Percentiles rank a stretch among this genome's conserved stretches.
Conservation (phyloP, 2,888 invertebrate species). For the Scaptodrosophila latifasciaeformis region DNA sequence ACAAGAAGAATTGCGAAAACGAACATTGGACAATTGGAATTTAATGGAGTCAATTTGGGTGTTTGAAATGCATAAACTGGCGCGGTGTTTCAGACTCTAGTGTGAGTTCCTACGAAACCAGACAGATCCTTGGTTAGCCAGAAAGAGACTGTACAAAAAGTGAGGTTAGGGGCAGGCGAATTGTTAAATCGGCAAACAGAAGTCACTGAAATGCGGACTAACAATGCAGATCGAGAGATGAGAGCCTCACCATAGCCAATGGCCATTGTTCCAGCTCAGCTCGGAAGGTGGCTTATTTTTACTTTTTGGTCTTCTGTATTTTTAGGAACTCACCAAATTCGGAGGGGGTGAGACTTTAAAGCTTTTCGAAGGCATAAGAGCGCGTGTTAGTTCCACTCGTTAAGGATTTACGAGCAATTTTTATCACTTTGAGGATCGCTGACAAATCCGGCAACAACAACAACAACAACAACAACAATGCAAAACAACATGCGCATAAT, state of each 20-base stretch:
- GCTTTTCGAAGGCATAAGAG: constrained; percentile 24
- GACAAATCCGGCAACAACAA: constrained; percentile 74
- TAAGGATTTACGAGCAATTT: constrained; percentile 75
- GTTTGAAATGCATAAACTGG: constrained; percentile 62
- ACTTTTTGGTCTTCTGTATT: constrained; percentile 20
- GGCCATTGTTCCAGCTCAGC: constrained; percentile 60
- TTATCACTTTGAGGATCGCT: constrained; percentile 75
- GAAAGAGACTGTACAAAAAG: no score
- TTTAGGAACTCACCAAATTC: constrained; percentile 62
- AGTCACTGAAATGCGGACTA: constrained; percentile 33
- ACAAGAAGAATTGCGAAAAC: no score
- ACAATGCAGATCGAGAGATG: constrained; percentile 68
- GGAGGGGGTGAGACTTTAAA: constrained; percentile 28
- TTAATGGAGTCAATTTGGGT: constrained; percentile 67
- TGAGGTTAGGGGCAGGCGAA: background rate
- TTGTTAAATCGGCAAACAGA: constrained; percentile 7
- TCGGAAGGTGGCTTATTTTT: constrained; percentile 32
- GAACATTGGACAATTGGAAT: constrained; percentile 60
- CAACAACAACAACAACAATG: constrained; percentile 36
- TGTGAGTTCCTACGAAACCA: background rate
- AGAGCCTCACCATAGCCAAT: constrained; percentile 52
- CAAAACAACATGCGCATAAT: constrained; percentile 65
- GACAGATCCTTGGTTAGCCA: background rate
- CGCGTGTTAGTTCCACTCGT: constrained; percentile 71
- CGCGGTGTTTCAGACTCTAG: background rate